Conservation (phyloP, 2,888 invertebrate species). For the Anticlea derivata region DNA sequence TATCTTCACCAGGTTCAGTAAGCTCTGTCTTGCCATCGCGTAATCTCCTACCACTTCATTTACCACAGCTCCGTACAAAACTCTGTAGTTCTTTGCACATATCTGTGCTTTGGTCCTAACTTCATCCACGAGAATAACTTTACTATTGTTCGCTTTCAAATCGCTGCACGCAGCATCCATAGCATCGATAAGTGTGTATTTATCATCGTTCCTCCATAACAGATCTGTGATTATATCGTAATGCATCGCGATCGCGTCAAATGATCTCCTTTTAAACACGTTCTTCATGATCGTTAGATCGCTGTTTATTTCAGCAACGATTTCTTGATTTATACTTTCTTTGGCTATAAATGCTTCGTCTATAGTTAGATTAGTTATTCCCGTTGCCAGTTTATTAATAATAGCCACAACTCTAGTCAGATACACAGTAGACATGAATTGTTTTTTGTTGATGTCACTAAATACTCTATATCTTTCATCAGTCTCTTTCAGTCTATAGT, state of each 20-base stretch:
- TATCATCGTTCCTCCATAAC: slow-evolving; percentile 51
- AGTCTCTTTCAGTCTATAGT: slow-evolving; percentile 55
- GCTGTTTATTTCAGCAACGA: slow-evolving; percentile 43
- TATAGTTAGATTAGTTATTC: slow-evolving; percentile 47
- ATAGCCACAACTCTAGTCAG: slow-evolving; percentile 62
- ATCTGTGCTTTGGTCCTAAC: slow-evolving; percentile 56
- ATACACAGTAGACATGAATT: slow-evolving; percentile 57
- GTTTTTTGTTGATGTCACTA: slow-evolving; percentile 60
- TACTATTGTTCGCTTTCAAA: slow-evolving; percentile 53
- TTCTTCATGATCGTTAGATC: slow-evolving; percentile 55
- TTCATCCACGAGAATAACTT: slow-evolving; percentile 56
- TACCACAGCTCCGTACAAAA: slow-evolving; percentile 53
- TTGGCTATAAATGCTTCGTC: slow-evolving; percentile 30
- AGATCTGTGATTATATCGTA: slow-evolving; percentile 68
- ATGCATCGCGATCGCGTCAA: slow-evolving; percentile 60
- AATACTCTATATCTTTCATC: slow-evolving; percentile 56
- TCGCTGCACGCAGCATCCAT: slow-evolving; percentile 54
- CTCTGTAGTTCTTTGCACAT: slow-evolving; percentile 60
- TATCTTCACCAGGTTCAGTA: slow-evolving; percentile 50
- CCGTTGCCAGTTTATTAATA: slow-evolving; percentile 56
- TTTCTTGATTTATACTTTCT: slow-evolving; percentile 42
- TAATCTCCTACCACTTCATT: slow-evolving; percentile 49
- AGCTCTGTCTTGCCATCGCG: slow-evolving; percentile 47
- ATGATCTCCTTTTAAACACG: slow-evolving; percentile 60
- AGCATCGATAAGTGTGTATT: slow-evolving; percentile 53